Base-by-base conservation (phyloP, 2,797 vertebrate genomes). In the Nothura maculosa region DNA sequence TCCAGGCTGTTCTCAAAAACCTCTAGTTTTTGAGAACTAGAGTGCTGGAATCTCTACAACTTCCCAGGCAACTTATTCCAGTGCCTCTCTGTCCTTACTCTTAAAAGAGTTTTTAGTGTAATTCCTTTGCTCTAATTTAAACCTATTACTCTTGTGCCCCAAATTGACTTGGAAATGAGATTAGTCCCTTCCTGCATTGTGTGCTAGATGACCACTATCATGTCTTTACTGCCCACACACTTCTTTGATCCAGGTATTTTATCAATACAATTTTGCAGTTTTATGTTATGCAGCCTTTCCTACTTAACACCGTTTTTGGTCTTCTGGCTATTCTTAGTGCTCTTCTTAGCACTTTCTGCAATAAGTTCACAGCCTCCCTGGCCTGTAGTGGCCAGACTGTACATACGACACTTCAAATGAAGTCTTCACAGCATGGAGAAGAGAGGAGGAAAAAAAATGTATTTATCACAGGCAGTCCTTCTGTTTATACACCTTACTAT, bases 381-480 rank as follows among this genome's bases (percentile, higher is more conserved):
- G 85, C 68, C 52, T 50, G 75, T 73, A 75, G 66, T 16, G 58
- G 68, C 62, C 54, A 63, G 90, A 78, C 69, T 89, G 54, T 66
- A 69, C 34, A 43, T 43, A 36, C 40, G 36, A 88, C 67, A 57
- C 28, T 92, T 85, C 69, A 85, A 6, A 78, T 1, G 1, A 94
- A 96, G 85, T 55, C 69, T 64, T 95, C 81, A 75, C 87, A 91
- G 64, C 91, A 83, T 1, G 89, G 81, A 36, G 45, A 92, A 72
- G 45, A 69, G 55, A 28, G 86, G 42, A 42, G 43, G 7, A 6
- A 22, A 22, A 81, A 89, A 48, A 89, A 89, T 92, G 91, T 92
- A 85, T 95, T 85, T 95, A 63, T 60, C 66, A 89, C 76, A 91
- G 58, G 6, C 80, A 87, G 69, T 60, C 60, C 58, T 94, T 89